These are phyloP conservation scores for Junonia oenone DNA, from an alignment of 2,888 invertebrate genomes.

Conservation along the genomic window DNA sequence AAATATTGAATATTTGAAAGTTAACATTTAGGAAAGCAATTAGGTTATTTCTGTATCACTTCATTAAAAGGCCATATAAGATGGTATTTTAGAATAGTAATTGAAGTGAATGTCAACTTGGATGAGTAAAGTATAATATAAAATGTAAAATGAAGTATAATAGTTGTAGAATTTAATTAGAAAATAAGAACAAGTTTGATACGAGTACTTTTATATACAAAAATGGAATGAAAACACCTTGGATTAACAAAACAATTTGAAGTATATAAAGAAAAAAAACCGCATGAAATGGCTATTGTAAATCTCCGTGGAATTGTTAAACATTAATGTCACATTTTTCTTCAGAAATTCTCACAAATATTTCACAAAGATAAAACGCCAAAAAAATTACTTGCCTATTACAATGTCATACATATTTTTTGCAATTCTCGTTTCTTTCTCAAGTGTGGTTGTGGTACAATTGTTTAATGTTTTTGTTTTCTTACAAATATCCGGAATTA, in stretches of 20 bases:
- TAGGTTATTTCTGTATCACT: no score
- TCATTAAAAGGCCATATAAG: no score
- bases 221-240: background rate
- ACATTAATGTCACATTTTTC: background rate
- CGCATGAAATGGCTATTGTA: background rate
- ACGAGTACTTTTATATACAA: no score
- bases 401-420: background rate
- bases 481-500: no score
- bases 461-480: background rate
- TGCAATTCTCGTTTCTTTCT: background rate
- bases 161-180: no score
- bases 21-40: no score
- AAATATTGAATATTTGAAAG: no score
- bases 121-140: no score
- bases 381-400: background rate
- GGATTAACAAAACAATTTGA: background rate
- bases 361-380: background rate
- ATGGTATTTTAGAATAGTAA: no score
- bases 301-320: background rate
- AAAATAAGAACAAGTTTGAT: no score
- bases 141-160: no score
- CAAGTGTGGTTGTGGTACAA: background rate
- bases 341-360: background rate
- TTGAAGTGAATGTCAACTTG: no score
- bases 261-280: background rate